A percentile compares a stretch with the other conserved stretches of the same genome.
Conservation (phyloP, 2,797 vertebrate genomes). For the Rhyacichthys aspro region DNA sequence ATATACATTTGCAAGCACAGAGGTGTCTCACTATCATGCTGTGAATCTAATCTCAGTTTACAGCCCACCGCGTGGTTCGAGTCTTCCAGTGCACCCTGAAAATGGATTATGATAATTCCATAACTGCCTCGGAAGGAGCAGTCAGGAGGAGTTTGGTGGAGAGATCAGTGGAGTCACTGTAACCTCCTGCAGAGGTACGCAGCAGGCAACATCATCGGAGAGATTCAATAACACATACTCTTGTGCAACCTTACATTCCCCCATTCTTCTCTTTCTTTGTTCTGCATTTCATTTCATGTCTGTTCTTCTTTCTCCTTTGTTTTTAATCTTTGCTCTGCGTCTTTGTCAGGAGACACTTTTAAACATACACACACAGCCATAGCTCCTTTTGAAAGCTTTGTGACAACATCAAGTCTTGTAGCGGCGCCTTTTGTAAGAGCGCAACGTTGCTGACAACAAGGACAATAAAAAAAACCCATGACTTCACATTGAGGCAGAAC, state of each 20-base stretch:
- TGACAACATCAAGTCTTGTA: conserved; percentile 46
- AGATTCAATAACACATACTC: conserved; percentile 33
- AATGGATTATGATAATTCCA: conserved; percentile 73
- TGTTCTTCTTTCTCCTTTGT: conserved; percentile 9
- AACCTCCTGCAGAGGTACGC: conserved; percentile 48
- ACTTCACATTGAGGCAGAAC: conserved; percentile 56
- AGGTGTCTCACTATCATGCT: conserved; percentile 47
- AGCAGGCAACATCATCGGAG: conserved; percentile 37
- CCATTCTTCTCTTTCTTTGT: conserved; percentile 23
- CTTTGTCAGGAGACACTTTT: conserved; percentile 8
- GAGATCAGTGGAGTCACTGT: conserved; percentile 44
- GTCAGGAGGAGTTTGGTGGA: conserved; percentile 29
- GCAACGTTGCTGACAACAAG: conserved; percentile 45
- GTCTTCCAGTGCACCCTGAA: conserved; percentile 58
- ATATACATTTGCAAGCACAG: conserved; percentile 43
- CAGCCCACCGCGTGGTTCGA: conserved; percentile 45
- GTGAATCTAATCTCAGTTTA: conserved; percentile 72
- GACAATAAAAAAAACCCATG: conserved; percentile 49
- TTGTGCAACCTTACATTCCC: conserved; percentile 27
- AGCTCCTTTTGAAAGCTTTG: conserved; percentile 44
- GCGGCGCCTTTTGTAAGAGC: conserved; percentile 39
- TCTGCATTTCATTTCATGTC: conserved; percentile 26
- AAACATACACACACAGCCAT: conserved; percentile 1
- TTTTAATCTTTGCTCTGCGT: conserved; percentile 10
- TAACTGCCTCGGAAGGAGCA: conserved; percentile 42